Base-by-base conservation (phyloP, 35 echinoderm and acorn worm genomes). In the Heliocidaris erythrogramma region DNA sequence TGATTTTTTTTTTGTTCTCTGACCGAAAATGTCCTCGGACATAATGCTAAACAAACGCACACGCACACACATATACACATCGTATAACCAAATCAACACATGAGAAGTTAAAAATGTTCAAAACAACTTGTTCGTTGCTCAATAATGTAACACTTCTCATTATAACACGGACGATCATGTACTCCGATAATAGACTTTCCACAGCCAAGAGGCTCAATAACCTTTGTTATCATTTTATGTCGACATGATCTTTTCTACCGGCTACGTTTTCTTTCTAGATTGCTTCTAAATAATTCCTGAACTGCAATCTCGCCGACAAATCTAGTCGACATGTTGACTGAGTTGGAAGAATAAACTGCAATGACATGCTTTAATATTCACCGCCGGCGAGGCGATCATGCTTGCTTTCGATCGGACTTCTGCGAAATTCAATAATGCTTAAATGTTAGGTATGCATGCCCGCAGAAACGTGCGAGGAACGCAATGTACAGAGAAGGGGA, bases 221-320 rank as follows among this genome's bases (percentile, higher is more conserved):
- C 27, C 5, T 78, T 78, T 78, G 65, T 78, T n/a, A 78, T 78
- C 65, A 56, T 56, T 78, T 6, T n/a, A 78, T 78, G 65, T 78
- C 65, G 21, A 6, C 21, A 78, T 78, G 65, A 78, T 78, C 65
- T 78, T 78, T 71, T 78, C 27, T 78, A 78, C 65, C 65, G 65
- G 65, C 65, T n/a, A 27, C 61, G 27, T 78, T 78, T 18, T 24
- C 27, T 78, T 7, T 78, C 65, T n/a, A 27, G 65, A 78, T 78
- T 78, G 65, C 65, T 78, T 78, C 65, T 78, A 78, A 78, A 78
- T 78, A 78, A 78, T 78, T 78, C 65, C 65, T 78, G 65, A 78
- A 78, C n/a, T n/a, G 65, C n/a, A 78, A 78, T 78, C 65, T 78
- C 27, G 65, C 65, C 65, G 65, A 78, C 65, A n/a, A 78, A 78